Conservation (phyloP, 1,140 invertebrate species). For the Carcinoscorpius rotundicauda region DNA sequence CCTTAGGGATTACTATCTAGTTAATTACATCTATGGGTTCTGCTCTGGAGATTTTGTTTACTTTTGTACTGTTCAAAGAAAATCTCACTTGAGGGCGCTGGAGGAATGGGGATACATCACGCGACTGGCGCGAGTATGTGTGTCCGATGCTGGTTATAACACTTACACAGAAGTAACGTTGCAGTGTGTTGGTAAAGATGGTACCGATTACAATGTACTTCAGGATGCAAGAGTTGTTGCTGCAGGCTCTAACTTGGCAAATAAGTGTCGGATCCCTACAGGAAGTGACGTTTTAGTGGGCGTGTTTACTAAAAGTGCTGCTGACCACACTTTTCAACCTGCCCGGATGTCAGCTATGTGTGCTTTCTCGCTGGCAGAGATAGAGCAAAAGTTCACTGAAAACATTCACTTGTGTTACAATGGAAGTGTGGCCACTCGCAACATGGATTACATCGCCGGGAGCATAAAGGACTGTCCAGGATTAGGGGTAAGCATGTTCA, state of each 20-base stretch:
- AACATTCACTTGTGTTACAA: conserved; percentile 97
- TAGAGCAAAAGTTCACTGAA: conserved; percentile 83
- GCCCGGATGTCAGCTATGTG: conserved; percentile 58
- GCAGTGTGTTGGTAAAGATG: conserved; percentile 52
- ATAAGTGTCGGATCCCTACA: conserved; percentile 44
- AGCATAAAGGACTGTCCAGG: conserved; percentile 70
- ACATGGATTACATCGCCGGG: conserved; percentile 86
- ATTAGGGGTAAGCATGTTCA: conserved; percentile 46
- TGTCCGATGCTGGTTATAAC: conserved; percentile 85
- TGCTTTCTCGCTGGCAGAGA: conserved; percentile 53
- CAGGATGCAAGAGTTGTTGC: conserved; percentile 76
- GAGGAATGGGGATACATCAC: conserved; percentile 86
- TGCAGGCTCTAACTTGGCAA: conserved; percentile 64
- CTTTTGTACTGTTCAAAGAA: conserved; percentile 90
- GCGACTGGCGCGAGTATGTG: conserved; percentile 77
- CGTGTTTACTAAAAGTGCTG: conserved; percentile 68
- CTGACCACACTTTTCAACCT: conserved; percentile 60
- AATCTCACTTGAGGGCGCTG: conserved; percentile 64
- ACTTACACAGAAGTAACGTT: conserved; percentile 70
- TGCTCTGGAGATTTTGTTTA: conserved; percentile 88
- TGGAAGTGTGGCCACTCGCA: conserved; percentile 74
- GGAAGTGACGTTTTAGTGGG: conserved; percentile 52
- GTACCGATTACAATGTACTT: conserved; percentile 67
- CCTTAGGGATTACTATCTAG: conserved; percentile 73
- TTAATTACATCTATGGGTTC: conserved; percentile 91